Percentiles rank a stretch among this genome's conserved stretches.
These are phyloP conservation scores for Lineus longissimus DNA, from an alignment of 1,140 invertebrate species.

Conservation along the genomic window DNA sequence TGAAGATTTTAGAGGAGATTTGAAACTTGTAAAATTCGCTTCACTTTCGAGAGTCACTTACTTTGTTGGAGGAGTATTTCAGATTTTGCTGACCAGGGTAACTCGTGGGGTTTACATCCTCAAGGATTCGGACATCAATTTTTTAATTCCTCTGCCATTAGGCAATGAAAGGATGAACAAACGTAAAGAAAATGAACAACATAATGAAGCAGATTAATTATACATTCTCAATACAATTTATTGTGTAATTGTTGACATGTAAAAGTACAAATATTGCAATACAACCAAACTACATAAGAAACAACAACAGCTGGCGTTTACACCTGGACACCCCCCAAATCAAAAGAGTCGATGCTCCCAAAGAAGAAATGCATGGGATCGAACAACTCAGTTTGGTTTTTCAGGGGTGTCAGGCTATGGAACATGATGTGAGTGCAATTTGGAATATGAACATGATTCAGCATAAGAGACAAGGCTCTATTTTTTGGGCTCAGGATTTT, in stretches of 20 bases:
- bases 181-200: no score
- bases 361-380: background rate
- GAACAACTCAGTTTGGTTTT: background rate
- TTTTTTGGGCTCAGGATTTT: background rate
- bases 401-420: background rate
- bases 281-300: constrained; percentile 55
- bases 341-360: background rate
- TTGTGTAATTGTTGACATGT: constrained; percentile 55
- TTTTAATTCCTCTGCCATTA: no score
- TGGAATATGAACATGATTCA: background rate
- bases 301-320: constrained; percentile 33
- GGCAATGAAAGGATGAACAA: no score
- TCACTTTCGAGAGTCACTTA: no score
- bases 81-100: no score
- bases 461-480: background rate
- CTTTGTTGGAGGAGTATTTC: no score
- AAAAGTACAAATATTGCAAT: constrained; percentile 59
- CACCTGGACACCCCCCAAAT: constrained; percentile 7
- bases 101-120: no score
- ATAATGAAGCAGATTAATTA: background rate
- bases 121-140: no score
- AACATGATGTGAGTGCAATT: background rate
- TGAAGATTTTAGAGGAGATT: no score
- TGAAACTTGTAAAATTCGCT: no score
- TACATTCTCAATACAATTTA: constrained; percentile 46